Base-by-base conservation (phyloP, 2,113 vertebrate species). In the Semnornis frantzii region DNA sequence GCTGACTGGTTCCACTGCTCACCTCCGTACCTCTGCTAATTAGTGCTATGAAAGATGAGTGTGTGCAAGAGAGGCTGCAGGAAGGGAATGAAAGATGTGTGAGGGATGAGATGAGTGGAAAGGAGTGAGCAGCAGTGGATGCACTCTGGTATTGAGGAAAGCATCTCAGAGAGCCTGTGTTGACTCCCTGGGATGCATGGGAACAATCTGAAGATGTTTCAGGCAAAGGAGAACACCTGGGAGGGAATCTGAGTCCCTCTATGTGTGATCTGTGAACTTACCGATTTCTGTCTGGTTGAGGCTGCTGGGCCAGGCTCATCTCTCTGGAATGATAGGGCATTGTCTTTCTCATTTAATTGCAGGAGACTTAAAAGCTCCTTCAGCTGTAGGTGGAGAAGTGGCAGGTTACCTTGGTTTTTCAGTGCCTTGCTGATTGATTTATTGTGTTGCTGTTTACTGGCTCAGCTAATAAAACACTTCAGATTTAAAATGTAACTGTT, bases 101-200 rank as follows among this genome's bases (percentile, higher is more conserved):
- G 2, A 42, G 71, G 55, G 66, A 42, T 14, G 21, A 2, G 0
- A 7, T 14, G 19, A 23, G 13, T 11, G 20, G 70, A 30, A 39
- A 72, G 46, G 12, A 70, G 30, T 1, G 0, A 84, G 74, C 60
- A 64, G 62, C 31, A 28, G 24, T 18, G 25, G 16, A 7, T n/a
- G 21, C 8, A 12, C 28, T 44, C 31, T 30, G 37, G 30, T 50
- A 0, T 0, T 46, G 31, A 31, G 63, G n/a, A 87, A 19, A 71
- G n/a, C 28, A 15, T 52, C 21, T 12, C 3, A 0, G 72, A 27
- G 23, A 63, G 19, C 17, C 31, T 57, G 46, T 50, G 12, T 12
- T 52, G 50, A 23, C 28, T 31, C 7, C 46, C 50, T 1, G 0
- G 31, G 28, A 12, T 5, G 9, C 1, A 2, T 0, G 0, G 46